Evolutionary conservation across 2,797 vertebrate genomes (phyloP).

Genomic region (Thripadectes ignobilis): DNA sequence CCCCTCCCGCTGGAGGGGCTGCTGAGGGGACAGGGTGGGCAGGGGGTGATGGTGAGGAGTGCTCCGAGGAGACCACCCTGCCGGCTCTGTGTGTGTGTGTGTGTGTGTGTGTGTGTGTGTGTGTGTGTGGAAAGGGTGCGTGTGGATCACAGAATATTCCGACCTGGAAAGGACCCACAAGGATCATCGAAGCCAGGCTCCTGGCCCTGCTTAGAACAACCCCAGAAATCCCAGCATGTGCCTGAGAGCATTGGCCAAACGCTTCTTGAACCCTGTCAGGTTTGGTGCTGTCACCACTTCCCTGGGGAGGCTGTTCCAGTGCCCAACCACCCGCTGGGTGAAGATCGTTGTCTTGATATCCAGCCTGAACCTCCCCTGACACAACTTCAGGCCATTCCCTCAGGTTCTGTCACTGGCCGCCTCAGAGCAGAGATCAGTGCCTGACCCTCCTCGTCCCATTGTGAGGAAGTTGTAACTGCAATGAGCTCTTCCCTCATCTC

Average conservation of each 20-base stretch:
- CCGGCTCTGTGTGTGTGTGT: no score
- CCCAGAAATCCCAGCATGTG: fast-evolving
- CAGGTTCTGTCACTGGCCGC: neutral
- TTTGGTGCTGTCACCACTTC: neutral
- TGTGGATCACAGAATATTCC: fast-evolving
- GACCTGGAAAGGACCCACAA: neutral
- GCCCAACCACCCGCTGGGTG: fast-evolving
- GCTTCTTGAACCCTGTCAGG: neutral
- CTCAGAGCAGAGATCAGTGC: neutral
- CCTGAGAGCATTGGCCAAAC: neutral
- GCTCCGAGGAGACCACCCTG: fast-evolving
- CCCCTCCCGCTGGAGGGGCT: no score
- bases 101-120: no score
- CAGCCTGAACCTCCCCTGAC: no score
- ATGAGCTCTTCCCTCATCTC: neutral
- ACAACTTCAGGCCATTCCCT: neutral
- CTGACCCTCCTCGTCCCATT: neutral
- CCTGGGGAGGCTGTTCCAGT: neutral
- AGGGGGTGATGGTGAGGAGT: fast-evolving
- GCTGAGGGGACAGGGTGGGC: neutral
- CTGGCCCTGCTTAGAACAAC: no score
- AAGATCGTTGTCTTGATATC: neutral
- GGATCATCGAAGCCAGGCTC: fast-evolving
- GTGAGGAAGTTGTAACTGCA: fast-evolving
- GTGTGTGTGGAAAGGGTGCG: no score